Percentiles rank a stretch among this genome's conserved stretches.
Evolutionary conservation across 2,888 invertebrate genomes (phyloP).

Genomic region (Drosophila mimica): DNA sequence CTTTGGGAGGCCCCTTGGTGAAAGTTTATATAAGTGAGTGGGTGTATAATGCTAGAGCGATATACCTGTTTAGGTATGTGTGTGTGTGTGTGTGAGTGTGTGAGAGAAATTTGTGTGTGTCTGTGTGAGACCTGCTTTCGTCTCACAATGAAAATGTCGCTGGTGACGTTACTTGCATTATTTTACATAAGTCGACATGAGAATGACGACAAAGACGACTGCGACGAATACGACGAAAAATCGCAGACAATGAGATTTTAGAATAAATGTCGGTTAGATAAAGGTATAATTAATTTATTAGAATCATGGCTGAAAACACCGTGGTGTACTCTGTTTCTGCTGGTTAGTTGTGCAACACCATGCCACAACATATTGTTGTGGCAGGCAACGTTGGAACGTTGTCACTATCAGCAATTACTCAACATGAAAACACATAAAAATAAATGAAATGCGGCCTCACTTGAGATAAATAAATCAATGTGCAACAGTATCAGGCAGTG

Average conservation of each 20-base stretch:
- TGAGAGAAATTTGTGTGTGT: background rate
- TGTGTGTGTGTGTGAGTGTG: background rate
- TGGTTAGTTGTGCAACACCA: conserved; percentile 7
- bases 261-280: conserved; percentile 53
- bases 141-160: conserved; percentile 57
- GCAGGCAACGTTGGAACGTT: conserved; percentile 44
- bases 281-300: conserved; percentile 71
- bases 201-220: conserved; percentile 12
- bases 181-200: conserved; percentile 59
- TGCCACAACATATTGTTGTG: conserved; percentile 40
- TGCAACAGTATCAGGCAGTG: conserved; percentile 11
- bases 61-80: background rate
- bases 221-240: conserved; percentile 26
- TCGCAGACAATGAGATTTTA: conserved; percentile 52
- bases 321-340: conserved; percentile 2
- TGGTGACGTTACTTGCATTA: conserved; percentile 69
- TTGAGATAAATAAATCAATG: conserved; percentile 52
- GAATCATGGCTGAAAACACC: conserved; percentile 29
- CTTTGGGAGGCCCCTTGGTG: conserved; percentile 20
- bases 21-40: conserved; percentile 67
- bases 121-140: conserved; percentile 9
- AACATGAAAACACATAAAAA: conserved; percentile 31
- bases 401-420: conserved; percentile 58
- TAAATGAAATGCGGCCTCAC: conserved; percentile 11
- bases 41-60: background rate